phyloP scores from a whole-genome alignment of 1,140 invertebrate genomes.

The Rhopalosiphum padi region DNA sequence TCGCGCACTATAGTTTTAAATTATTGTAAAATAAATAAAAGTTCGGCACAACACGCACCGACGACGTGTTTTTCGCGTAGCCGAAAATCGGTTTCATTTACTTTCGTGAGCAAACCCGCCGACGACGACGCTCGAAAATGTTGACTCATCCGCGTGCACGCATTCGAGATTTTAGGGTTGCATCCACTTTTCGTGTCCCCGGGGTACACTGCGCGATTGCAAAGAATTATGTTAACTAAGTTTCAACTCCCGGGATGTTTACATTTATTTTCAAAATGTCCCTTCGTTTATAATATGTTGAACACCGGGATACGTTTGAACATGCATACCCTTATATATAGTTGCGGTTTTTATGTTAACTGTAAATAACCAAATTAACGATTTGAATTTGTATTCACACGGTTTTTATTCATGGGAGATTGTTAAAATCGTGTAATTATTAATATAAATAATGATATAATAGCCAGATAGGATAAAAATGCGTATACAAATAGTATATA shows the following conservation, averaged over 20 bases:
- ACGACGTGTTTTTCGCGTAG: neutral
- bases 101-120: neutral
- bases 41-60: neutral
- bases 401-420: neutral
- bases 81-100: neutral
- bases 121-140: neutral
- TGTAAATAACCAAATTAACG: neutral
- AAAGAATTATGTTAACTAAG: conserved; percentile 49
- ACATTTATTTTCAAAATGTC: conserved; percentile 16
- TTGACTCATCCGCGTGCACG: conserved; percentile 37
- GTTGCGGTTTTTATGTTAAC: neutral
- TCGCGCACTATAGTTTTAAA: neutral
- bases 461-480: neutral
- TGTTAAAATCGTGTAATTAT: neutral
- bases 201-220: conserved; percentile 4
- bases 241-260: conserved; percentile 34
- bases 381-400: neutral
- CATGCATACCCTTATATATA: neutral
- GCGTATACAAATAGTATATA: too few species aligned
- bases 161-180: conserved; percentile 37
- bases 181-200: conserved; percentile 13
- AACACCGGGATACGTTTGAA: neutral
- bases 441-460: neutral
- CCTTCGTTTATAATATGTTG: neutral
- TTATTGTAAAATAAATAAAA: conserved; percentile 20